Conservation (phyloP, 2,113 vertebrate species). For the Pteropus alecto region DNA sequence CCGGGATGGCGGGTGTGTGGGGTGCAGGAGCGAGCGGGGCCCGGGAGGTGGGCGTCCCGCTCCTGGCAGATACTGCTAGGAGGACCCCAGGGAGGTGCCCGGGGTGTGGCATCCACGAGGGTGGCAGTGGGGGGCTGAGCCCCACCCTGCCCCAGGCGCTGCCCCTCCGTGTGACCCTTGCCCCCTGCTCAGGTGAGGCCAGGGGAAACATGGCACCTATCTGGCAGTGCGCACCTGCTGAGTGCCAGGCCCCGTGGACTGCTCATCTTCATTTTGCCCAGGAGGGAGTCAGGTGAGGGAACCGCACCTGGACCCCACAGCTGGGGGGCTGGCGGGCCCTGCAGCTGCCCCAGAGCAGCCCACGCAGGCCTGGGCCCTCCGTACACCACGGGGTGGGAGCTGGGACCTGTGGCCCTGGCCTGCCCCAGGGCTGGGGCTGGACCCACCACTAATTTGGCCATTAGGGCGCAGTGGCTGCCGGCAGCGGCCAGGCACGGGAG, state of each 20-base stretch:
- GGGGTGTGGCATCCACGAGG: neutral
- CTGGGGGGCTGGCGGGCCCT: neutral
- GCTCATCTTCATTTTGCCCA: neutral
- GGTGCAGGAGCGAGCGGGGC: neutral
- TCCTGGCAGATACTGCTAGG: neutral
- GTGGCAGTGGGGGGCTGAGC: neutral
- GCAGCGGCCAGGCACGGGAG: neutral
- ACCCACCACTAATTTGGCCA: neutral
- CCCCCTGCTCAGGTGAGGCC: neutral
- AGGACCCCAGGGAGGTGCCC: neutral
- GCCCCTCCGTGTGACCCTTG: neutral
- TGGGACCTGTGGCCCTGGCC: neutral
- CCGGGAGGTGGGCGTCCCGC: neutral
- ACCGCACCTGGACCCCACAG: rapidly evolving
- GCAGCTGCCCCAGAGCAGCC: too few species aligned
- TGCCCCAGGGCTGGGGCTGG: neutral
- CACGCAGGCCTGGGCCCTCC: neutral
- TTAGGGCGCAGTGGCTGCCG: rapidly evolving
- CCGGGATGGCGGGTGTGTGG: rapidly evolving
- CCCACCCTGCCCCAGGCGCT: neutral
- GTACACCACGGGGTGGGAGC: rapidly evolving
- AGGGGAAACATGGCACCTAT: neutral
- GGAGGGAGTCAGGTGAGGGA: neutral
- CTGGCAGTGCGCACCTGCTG: rapidly evolving
- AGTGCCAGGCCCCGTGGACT: neutral